Evolutionary conservation across 37 sponge, comb jelly and placozoan species (phyloP), one percentile per base, ranked within the genome.

Genomic region (Ianthella basta): DNA sequence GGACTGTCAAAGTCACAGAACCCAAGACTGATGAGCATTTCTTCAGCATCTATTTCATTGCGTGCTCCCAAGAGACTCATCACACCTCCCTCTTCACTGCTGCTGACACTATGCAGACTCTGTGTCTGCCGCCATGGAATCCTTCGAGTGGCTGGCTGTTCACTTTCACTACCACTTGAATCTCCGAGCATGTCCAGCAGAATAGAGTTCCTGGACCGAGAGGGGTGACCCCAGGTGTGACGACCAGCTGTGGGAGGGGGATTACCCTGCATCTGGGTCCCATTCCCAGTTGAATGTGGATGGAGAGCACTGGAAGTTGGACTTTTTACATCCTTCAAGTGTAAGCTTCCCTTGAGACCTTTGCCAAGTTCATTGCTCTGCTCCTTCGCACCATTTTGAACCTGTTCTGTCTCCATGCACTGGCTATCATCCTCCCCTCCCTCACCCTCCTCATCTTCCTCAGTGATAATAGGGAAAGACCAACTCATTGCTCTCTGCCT

Each of bases 1-100:
- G 93, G 89, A 64, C 80, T 86, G 25, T 88, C 89, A 80, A 89
- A 92, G 59, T 92, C 93, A 84, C 86, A 86, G 59, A 92, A 89
- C 14, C 91, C 91, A 13, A 86, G 87, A 35, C 73, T 82, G 13
- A 89, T 85, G 24, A 92, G 87, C 20, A 92, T 29, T 38, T 92
- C 93, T 18, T 50, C 78, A 18, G 78, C 64, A 61, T n/a, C 27
- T 5, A 29, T 61, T 27, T 27, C 24, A n/a, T 29, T 61, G 10
- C 29, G 24, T 27, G 24, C 4, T 61, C 64, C 64, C 27, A n/a
- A 4, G 4, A 29, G 27, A 4, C 5, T n/a, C 27, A 61, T 3
- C 27, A 61, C 14, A 10, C 27, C 29, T 12, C 64, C 64, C 3
- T 27, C 29, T 5, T 29, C 27, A 12, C 64, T 61, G 14, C 64